Evolutionary conservation across 2,113 vertebrate genomes (phyloP), one percentile per base, ranked within the genome.

Genomic region (Cheilinus undulatus): DNA sequence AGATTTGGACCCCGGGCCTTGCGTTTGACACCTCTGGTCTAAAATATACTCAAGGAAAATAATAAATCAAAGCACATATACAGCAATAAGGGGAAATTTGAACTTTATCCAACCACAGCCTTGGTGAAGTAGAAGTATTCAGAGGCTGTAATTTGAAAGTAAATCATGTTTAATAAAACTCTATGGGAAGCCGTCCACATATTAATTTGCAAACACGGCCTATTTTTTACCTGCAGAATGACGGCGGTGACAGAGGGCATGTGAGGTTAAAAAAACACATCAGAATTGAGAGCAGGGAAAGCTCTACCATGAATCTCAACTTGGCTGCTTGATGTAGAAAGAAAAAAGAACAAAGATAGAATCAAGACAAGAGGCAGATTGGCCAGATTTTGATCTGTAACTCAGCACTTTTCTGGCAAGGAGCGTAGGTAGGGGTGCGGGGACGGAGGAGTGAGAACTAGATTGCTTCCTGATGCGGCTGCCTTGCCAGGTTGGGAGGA

Each of bases 311-410:
- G 78, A 78, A 81, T 86, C 73, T 72, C 69, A 87, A 77, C 54
- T 58, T 82, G 38, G 59, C 69, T 66, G 46, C 73, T 77, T 83
- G 63, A 75, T 82, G 17, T 42, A 62, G 1, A 36, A 53, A 22
- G 34, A 17, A 34, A n/a, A 24, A 42, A 30, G 27, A 60, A 34
- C 58, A 72, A 60, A 82, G 84, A 82, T 78, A 63, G 66, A 85
- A 86, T 89, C 84, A 84, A 76, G 69, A 69, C 61, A 42, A 63
- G 63, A 82, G 72, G 48, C 74, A 78, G 81, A 89, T 84, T 83
- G 79, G 65, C 8, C 80, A 73, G 86, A 89, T 89, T 87, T 76
- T 80, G 76, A 91, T 91, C 74, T 86, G 76, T 78, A 80, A 76
- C 76, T 86, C 75, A 80, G 80, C 81, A 83, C 75, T 87, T 88